Evolutionary conservation across 92 coral and sea anemone species (phyloP), one percentile per base, ranked within the genome.

Genomic region (Zoanthus solanderi): DNA sequence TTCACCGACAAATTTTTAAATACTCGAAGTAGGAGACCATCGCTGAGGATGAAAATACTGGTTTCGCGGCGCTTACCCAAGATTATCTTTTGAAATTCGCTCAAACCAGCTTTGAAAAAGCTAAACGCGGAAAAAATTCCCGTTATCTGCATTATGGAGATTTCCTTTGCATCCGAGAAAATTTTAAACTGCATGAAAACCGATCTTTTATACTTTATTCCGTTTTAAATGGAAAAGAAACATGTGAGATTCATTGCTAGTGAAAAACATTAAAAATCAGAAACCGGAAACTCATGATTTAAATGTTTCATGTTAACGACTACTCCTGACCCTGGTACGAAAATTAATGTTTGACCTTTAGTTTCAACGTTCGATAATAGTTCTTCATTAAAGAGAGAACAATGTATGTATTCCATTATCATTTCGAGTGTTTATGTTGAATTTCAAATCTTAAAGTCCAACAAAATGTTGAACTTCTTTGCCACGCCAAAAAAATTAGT

Each of bases 21-120:
- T 52, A 45, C 78, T n/a, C 53, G 57, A 23, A 74, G 58, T n/a
- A 74, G 48, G 17, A 74, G 58, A 45, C 56, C 16, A n/a, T 74
- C 78, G 45, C 45, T 52, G 53, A 74, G 28, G 78, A 2, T 74
- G 32, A 17, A 46, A 37, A 74, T 74, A 74, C 30, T 74, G 23
- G 30, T 52, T 45, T 44, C 6, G 54, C 17, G 28, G 16, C 57
- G 53, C 46, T 74, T 45, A 0, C 14, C 56, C 31, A 48, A 23
- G 30, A 0, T 45, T 37, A n/a, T 44, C 6, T 6, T n/a, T 30
- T 74, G 57, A 74, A 47, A 46, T 74, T 74, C 31, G 57, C 28
- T 46, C 9, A 74, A 47, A 18, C 10, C 5, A n/a, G 15, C 28
- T 74, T 10, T 74, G 14, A 74, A 74, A 74, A 74, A 12, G 4